Evolutionary conservation across 2,113 vertebrate genomes (phyloP), one percentile per base, ranked within the genome.

Genomic region (Kryptolebias marmoratus): DNA sequence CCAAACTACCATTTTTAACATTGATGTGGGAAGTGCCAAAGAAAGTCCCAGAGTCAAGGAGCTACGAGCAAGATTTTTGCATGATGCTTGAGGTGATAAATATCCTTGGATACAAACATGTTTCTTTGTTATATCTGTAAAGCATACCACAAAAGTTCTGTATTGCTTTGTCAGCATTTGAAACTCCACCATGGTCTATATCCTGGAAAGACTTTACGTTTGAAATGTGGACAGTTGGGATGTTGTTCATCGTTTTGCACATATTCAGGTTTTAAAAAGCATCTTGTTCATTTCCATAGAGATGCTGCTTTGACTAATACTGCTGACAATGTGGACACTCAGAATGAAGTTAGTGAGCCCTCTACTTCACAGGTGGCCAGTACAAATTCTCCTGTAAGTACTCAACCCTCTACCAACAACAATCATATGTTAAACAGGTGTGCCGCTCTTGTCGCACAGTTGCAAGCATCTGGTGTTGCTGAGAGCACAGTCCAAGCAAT

Each of bases 131-230:
- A 11, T n/a, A 2, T 80, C 16, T 71, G 67, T 75, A 75, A 80
- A 22, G 31, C 47, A 74, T 15, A 54, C 53, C 64, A 79, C 62
- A 71, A 49, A 75, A 71, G 72, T 80, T 75, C 60, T 65, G 55
- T 61, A 69, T 42, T 70, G 71, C 66, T 80, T 75, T 70, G 65
- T 14, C 48, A 52, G 63, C 47, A 65, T 52, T 65, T 65, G 42
- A 66, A 13, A 66, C 49, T 53, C 2, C 31, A 66, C 50, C 64
- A 54, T 4, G 32, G 64, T 66, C 13, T 53, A 65, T 65, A 65
- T 64, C 45, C 61, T 12, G 45, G 44, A 64, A 65, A 65, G 18
- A 65, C 31, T 1, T 65, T 53, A 53, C 5, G 49, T 36, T 53
- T 65, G 3, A 65, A 53, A 65, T 65, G 63, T 53, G 63, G 49